A percentile compares a stretch with the other conserved stretches of the same genome.
phyloP scores from a whole-genome alignment of 2,888 invertebrate species.

The Rhagium mordax region DNA sequence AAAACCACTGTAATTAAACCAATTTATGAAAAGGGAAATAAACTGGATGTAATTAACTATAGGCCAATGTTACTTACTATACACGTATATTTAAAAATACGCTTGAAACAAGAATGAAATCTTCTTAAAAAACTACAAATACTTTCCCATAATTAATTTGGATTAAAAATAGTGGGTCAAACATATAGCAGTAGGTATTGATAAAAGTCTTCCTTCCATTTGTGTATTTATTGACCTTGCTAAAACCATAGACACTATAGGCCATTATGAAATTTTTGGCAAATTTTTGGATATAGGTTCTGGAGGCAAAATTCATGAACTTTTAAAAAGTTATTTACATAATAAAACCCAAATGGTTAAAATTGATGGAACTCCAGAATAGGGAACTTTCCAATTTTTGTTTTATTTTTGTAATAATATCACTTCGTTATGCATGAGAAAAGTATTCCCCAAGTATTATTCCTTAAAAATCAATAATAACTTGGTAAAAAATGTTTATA shows the following conservation, averaged over 20 bases:
- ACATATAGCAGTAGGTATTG: too few species aligned
- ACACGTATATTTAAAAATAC: background rate
- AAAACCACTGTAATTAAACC: too few species aligned
- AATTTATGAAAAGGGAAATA: too few species aligned
- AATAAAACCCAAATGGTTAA: background rate
- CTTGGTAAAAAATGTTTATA: too few species aligned
- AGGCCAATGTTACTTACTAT: background rate
- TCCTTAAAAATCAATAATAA: too few species aligned
- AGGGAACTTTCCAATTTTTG: too few species aligned
- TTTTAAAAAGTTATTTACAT: background rate
- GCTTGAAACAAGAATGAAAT: background rate
- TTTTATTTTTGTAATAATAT: too few species aligned
- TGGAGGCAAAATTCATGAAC: background rate
- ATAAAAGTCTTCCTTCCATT: too few species aligned
- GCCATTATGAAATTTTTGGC: background rate
- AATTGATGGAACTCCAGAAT: background rate
- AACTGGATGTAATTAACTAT: too few species aligned
- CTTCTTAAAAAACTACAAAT: background rate
- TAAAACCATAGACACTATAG: background rate
- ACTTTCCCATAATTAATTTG: background rate
- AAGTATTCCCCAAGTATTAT: too few species aligned
- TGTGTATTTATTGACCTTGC: too few species aligned
- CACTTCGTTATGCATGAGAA: too few species aligned
- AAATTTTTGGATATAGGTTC: background rate
- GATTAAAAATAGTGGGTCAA: background rate